A percentile compares a stretch with the other conserved stretches of the same genome.
phyloP scores from a whole-genome alignment of 1,140 invertebrate genomes.

The Diorhabda sublineata region DNA sequence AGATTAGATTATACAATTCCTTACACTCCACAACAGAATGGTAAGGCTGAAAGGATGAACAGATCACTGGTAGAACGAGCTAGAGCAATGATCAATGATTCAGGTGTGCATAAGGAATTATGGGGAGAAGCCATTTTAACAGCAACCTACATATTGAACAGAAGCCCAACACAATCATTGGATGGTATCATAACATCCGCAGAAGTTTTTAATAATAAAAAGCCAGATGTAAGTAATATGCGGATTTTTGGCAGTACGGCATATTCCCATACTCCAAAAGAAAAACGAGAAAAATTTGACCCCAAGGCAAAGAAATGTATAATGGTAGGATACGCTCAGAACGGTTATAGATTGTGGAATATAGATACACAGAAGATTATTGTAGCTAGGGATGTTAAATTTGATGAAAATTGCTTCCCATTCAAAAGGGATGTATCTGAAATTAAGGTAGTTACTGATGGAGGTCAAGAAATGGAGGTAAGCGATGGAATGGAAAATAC shows the following conservation, averaged over 20 bases:
- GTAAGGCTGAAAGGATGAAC: no score
- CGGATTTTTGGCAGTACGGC: conserved; percentile 36
- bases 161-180: background rate
- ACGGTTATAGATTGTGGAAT: conserved; percentile 24
- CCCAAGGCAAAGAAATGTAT: conserved; percentile 31
- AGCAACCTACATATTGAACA: no score
- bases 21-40: background rate
- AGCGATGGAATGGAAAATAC: conserved; percentile 14
- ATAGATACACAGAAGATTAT: no score
- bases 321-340: conserved; percentile 28
- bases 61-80: conserved; percentile 35
- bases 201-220: conserved; percentile 11
- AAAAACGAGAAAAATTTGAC: conserved; percentile 31
- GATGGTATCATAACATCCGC: conserved; percentile 6
- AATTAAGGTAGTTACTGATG: background rate
- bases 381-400: no score
- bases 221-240: conserved; percentile 37
- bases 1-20: conserved; percentile 1
- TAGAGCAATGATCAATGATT: conserved; percentile 38
- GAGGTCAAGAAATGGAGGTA: conserved; percentile 9
- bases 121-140: conserved; percentile 28
- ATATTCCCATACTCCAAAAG: conserved; percentile 38
- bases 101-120: conserved; percentile 22
- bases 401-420: no score
- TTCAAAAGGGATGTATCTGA: no score